phyloP scores from a whole-genome alignment of 2,113 vertebrate genomes.

The Bufo gargarizans region DNA sequence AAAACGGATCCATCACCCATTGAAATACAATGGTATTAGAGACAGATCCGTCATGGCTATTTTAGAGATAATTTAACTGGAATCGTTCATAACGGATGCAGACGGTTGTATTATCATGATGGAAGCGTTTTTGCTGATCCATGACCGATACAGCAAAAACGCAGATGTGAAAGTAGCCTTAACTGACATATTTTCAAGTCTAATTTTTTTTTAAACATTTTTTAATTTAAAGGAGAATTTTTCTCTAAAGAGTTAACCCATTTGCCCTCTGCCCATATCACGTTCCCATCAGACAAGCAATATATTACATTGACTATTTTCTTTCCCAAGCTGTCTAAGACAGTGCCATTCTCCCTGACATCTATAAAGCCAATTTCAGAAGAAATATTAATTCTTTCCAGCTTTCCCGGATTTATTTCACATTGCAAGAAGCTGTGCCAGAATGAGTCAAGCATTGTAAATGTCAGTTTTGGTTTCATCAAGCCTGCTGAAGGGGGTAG shows the following conservation, averaged over 20 bases:
- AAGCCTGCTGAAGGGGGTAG: constrained; percentile 45
- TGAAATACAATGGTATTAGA: no score
- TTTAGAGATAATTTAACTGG: no score
- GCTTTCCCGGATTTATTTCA: constrained; percentile 49
- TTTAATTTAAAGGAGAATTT: not conserved
- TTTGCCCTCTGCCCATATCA: constrained; percentile 1
- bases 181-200: no score
- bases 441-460: constrained; percentile 43
- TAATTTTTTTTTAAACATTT: no score
- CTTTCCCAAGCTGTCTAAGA: constrained; percentile 35
- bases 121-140: no score
- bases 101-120: no score
- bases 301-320: constrained; percentile 39
- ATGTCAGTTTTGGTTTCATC: constrained; percentile 56
- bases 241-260: constrained; percentile 8
- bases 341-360: constrained; percentile 37
- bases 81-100: no score
- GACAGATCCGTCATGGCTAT: no score
- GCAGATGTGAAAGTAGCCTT: no score
- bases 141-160: no score
- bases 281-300: constrained; percentile 24
- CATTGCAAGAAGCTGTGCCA: constrained; percentile 36
- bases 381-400: constrained; percentile 55
- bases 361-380: constrained; percentile 51
- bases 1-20: no score